Evolutionary conservation across 2,888 invertebrate genomes (phyloP).

Genomic region (Baronia brevicornis): DNA sequence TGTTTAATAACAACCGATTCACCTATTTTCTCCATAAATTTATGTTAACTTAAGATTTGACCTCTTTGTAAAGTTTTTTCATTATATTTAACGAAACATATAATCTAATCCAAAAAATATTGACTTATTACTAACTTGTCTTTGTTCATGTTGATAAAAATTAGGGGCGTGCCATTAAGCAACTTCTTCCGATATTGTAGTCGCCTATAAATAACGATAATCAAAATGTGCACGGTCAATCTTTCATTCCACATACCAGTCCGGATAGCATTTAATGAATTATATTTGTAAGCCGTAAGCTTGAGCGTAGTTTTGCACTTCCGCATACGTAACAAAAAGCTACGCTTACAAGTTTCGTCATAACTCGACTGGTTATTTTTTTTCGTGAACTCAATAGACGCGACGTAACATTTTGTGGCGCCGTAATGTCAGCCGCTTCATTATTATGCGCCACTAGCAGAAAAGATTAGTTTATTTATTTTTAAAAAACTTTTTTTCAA

Average conservation of each 20-base stretch:
- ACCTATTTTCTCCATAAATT: no score
- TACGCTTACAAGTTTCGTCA: slow-evolving; percentile 23
- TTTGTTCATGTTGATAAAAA: no score
- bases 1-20: no score
- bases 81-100: no score
- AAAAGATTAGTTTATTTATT: no score
- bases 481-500: slow-evolving; percentile 8
- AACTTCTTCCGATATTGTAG: no score
- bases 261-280: slow-evolving; percentile 19
- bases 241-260: neutral
- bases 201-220: slow-evolving; percentile 3
- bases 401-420: slow-evolving; percentile 26
- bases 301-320: slow-evolving; percentile 29
- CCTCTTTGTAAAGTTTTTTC: no score
- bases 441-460: neutral
- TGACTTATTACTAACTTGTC: no score
- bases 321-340: slow-evolving; percentile 32
- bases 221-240: slow-evolving; percentile 2
- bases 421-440: slow-evolving; percentile 13
- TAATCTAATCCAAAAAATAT: no score
- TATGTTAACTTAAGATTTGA: no score
- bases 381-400: slow-evolving; percentile 29
- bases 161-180: no score
- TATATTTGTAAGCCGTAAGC: slow-evolving; percentile 22
- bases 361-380: slow-evolving; percentile 25